Percentiles rank a stretch among this genome's conserved stretches.
phyloP scores from a whole-genome alignment of 2,888 invertebrate species.

The Merodon equestris region DNA sequence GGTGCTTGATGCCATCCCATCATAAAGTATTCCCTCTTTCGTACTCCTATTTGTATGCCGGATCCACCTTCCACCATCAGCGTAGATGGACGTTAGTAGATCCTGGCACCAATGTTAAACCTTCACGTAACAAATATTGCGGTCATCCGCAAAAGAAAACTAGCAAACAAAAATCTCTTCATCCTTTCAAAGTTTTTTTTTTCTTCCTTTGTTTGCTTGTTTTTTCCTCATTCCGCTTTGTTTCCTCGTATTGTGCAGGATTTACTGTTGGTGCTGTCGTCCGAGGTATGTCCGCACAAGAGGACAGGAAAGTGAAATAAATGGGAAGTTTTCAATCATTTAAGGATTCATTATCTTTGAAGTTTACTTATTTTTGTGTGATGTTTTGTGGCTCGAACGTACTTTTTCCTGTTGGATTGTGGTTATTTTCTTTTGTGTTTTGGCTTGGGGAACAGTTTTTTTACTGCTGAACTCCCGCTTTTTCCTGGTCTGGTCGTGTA shows the following conservation, averaged over 20 bases:
- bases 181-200: conserved; percentile 14
- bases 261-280: conserved; percentile 5
- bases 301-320: conserved; percentile 50
- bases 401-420: conserved; percentile 3
- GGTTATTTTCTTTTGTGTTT: conserved; percentile 23
- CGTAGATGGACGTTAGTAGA: conserved; percentile 1
- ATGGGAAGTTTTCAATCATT: conserved; percentile 67
- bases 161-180: conserved; percentile 58
- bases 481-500: neutral
- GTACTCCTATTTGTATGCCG: too few relatives aligned
- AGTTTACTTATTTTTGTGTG: conserved; percentile 37
- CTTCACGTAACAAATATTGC: conserved; percentile 53
- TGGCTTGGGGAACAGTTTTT: neutral
- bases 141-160: conserved; percentile 55
- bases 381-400: conserved; percentile 41
- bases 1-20: conserved; percentile 30
- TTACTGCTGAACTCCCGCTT: neutral
- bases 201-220: too few relatives aligned
- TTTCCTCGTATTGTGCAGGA: conserved; percentile 6
- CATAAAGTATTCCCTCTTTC: conserved; percentile 24
- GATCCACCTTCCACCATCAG: conserved; percentile 12
- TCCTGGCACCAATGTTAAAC: conserved; percentile 20
- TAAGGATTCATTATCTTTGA: conserved; percentile 63
- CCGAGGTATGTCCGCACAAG: neutral
- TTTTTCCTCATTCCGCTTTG: too few relatives aligned